A percentile compares a stretch with the other conserved stretches of the same genome.
Conservation (phyloP, 2,888 invertebrate species). For the Latheticus oryzae region DNA sequence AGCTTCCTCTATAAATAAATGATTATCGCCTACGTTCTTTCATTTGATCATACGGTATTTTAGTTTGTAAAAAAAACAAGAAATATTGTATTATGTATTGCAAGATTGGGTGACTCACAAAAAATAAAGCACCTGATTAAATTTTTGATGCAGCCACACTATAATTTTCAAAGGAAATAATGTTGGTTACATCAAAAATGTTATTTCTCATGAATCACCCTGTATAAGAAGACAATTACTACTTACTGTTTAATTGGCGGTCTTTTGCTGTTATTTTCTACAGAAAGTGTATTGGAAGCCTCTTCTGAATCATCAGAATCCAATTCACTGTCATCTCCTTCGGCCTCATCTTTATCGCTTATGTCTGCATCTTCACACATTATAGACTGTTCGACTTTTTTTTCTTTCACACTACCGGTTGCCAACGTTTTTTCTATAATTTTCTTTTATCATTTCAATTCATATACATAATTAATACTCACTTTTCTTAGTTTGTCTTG, state of each 20-base stretch:
- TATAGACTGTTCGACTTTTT: conserved; percentile 68
- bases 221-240: no score
- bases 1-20: no score
- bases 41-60: no score
- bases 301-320: conserved; percentile 67
- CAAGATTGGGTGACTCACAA: no score
- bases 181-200: conserved; percentile 14
- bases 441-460: neutral
- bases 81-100: no score
- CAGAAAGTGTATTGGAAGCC: conserved; percentile 34
- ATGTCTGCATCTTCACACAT: conserved; percentile 77
- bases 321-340: conserved; percentile 82
- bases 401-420: conserved; percentile 71
- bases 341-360: conserved; percentile 76
- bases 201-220: no score
- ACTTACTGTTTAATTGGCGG: conserved; percentile 77
- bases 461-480: conserved; percentile 42
- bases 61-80: no score
- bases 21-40: no score
- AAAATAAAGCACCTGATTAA: no score
- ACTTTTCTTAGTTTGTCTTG: conserved; percentile 67
- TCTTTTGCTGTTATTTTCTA: conserved; percentile 46
- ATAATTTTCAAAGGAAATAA: no score
- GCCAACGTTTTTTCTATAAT: conserved; percentile 63
- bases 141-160: no score